Percentiles rank a stretch among this genome's conserved stretches.
phyloP scores from a whole-genome alignment of 37 sponge, comb jelly and placozoan genomes.

The Petrosia ficiformis region DNA sequence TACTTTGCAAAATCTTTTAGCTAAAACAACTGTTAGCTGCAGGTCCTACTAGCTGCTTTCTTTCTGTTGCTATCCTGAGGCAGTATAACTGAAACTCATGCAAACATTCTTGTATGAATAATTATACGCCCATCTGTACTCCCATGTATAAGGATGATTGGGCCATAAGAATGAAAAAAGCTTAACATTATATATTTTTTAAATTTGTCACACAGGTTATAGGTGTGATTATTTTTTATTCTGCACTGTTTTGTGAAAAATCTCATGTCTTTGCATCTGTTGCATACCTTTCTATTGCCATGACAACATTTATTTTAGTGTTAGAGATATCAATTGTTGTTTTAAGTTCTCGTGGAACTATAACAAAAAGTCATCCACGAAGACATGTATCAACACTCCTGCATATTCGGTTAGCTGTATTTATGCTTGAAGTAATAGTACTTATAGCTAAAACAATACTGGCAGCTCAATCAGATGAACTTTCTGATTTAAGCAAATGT shows the following conservation, averaged over 20 bases:
- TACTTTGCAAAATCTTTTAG: too few relatives aligned
- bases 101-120: too few relatives aligned
- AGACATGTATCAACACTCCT: slow-evolving; percentile 44
- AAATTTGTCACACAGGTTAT: neutral
- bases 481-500: slow-evolving; percentile 16
- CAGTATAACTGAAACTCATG: too few relatives aligned
- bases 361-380: slow-evolving; percentile 40
- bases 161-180: neutral
- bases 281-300: slow-evolving; percentile 20
- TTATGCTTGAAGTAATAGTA: slow-evolving; percentile 38
- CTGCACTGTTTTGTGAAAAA: slow-evolving; percentile 32
- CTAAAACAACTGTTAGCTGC: too few relatives aligned
- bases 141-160: too few relatives aligned
- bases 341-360: slow-evolving; percentile 67
- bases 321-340: slow-evolving; percentile 25
- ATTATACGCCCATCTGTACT: too few relatives aligned
- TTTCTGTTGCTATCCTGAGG: too few relatives aligned
- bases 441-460: slow-evolving; percentile 53
- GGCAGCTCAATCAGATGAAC: slow-evolving; percentile 19
- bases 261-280: slow-evolving; percentile 33
- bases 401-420: slow-evolving; percentile 45
- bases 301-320: slow-evolving; percentile 17
- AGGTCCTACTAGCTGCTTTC: too few relatives aligned
- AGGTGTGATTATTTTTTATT: slow-evolving; percentile 33
- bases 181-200: neutral